A percentile compares a stretch with the other conserved stretches of the same genome.
Evolutionary conservation across 2,797 vertebrate species (phyloP).

Genomic region (Malacoraja senta): DNA sequence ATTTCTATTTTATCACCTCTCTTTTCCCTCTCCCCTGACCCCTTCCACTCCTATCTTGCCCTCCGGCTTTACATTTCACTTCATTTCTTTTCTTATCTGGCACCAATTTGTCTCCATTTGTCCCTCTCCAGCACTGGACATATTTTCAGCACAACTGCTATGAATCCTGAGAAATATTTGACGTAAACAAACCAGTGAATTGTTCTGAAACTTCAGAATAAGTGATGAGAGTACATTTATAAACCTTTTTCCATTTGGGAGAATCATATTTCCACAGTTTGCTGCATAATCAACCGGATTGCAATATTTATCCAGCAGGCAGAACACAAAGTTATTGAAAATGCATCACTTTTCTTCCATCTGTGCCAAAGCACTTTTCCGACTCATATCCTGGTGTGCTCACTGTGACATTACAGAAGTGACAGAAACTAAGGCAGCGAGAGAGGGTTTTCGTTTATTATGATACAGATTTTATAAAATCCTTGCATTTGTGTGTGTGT

Average conservation of each 20-base stretch:
- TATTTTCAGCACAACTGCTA: not conserved
- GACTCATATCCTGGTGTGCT: not conserved
- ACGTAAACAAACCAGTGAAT: slow-evolving; percentile 4
- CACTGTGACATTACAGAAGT: not conserved
- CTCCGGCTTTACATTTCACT: too few relatives aligned
- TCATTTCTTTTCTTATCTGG: too few relatives aligned
- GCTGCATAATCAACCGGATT: not conserved
- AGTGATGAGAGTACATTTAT: not conserved
- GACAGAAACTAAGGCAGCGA: not conserved
- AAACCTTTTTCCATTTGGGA: not conserved
- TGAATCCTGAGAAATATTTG: not conserved
- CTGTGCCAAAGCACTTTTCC: not conserved
- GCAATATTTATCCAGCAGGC: not conserved
- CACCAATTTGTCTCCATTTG: too few relatives aligned
- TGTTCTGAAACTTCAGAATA: not conserved
- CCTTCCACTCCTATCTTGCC: too few relatives aligned
- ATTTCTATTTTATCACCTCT: too few relatives aligned
- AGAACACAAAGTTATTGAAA: not conserved
- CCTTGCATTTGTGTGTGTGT: not conserved
- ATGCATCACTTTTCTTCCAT: not conserved
- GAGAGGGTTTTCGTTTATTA: not conserved
- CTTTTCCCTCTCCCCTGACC: too few relatives aligned
- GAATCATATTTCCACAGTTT: not conserved
- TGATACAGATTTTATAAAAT: not conserved
- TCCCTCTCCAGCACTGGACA: not conserved